These are phyloP conservation scores for Chrysemys picta DNA, from an alignment of 2,113 vertebrate genomes.

Conservation along the genomic window DNA sequence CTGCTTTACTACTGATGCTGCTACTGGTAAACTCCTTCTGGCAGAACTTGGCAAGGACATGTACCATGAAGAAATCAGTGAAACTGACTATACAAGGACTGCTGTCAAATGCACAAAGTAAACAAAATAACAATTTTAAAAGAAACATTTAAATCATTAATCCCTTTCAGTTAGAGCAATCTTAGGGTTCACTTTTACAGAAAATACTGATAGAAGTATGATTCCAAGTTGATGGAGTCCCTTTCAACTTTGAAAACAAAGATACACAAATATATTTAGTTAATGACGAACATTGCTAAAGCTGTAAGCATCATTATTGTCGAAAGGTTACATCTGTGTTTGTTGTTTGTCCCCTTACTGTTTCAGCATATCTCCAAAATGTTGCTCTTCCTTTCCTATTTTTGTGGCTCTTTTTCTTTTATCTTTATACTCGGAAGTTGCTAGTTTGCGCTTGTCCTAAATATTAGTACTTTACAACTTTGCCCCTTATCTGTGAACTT, in stretches of 20 bases:
- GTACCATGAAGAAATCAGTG: not conserved
- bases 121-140: not conserved
- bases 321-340: not conserved
- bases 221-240: not conserved
- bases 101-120: not conserved
- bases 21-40: not conserved
- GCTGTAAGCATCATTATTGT: not conserved
- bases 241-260: not conserved
- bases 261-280: not conserved
- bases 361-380: not conserved
- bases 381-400: not conserved
- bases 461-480: not conserved
- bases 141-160: not conserved
- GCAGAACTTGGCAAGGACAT: not conserved
- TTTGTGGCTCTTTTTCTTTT: not conserved
- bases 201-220: not conserved
- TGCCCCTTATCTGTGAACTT: not conserved
- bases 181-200: not conserved
- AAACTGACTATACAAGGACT: not conserved
- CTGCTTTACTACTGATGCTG: not conserved
- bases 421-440: not conserved
- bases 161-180: not conserved
- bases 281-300: not conserved
- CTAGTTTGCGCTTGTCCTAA: not conserved
- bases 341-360: not conserved